A percentile compares a stretch with the other conserved stretches of the same genome.
phyloP scores from a whole-genome alignment of 2,113 vertebrate genomes.

The Takifugu flavidus region DNA sequence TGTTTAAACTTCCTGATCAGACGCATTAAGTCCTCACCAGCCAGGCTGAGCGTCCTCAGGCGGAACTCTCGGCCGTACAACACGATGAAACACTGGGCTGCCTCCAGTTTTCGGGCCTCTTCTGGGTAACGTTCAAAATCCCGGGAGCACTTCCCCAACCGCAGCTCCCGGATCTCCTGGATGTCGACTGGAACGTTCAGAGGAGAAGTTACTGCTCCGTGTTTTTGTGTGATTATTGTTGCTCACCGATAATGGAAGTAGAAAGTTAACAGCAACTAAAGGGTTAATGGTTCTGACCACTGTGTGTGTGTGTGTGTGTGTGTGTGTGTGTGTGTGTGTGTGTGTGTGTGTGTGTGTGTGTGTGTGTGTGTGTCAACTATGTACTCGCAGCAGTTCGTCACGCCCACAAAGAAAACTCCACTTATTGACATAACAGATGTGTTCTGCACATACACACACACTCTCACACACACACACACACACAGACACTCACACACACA shows the following conservation, averaged over 20 bases:
- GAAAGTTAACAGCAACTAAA: background rate
- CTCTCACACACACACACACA: no score
- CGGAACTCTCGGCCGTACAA: slow-evolving; percentile 85
- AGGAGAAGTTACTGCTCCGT: slow-evolving; percentile 16
- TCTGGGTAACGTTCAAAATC: slow-evolving; percentile 87
- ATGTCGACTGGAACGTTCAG: slow-evolving; percentile 75
- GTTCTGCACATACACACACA: slow-evolving; percentile 55
- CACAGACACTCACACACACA: no score
- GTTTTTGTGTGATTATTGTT: no score
- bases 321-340: background rate
- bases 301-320: background rate
- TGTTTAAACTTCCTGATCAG: background rate
- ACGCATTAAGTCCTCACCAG: slow-evolving; percentile 44
- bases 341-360: no score
- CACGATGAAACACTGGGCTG: slow-evolving; percentile 82
- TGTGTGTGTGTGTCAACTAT: slow-evolving; percentile 44
- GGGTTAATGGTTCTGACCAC: no score
- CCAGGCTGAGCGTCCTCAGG: slow-evolving; percentile 80
- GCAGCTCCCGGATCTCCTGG: slow-evolving; percentile 85
- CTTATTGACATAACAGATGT: slow-evolving; percentile 63
- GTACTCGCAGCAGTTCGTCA: slow-evolving; percentile 46
- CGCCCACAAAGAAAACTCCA: slow-evolving; percentile 54
- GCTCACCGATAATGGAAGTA: no score
- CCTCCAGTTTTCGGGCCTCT: slow-evolving; percentile 82
- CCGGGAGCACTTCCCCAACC: slow-evolving; percentile 81